phyloP scores from a whole-genome alignment of 2,113 vertebrate species.

The Nothocercus julius region DNA sequence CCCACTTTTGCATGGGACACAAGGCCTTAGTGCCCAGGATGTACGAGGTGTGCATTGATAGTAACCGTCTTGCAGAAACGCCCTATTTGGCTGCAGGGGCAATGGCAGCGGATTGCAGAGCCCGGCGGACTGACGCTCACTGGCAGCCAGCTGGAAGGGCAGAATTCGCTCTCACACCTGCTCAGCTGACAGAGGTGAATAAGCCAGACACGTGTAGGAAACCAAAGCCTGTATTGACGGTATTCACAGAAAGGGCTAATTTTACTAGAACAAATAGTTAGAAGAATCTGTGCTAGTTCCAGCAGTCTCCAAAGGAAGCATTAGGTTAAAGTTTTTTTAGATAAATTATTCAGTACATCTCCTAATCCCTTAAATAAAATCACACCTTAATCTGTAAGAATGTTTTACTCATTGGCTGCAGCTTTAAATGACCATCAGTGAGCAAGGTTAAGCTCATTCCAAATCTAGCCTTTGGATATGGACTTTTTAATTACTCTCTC shows the following conservation, averaged over 20 bases:
- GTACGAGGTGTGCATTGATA: not conserved
- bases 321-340: not conserved
- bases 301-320: not conserved
- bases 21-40: not conserved
- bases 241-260: not conserved
- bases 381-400: not conserved
- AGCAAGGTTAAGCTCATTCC: not conserved
- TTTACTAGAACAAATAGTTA: not conserved
- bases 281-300: not conserved
- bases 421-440: slow-evolving; percentile 27
- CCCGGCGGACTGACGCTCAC: not conserved
- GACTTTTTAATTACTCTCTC: slow-evolving; percentile 31
- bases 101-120: not conserved
- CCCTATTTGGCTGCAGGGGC: not conserved
- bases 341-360: not conserved
- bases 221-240: not conserved
- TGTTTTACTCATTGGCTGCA: not conserved
- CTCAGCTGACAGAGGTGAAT: not conserved
- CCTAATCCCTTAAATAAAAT: not conserved
- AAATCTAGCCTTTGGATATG: slow-evolving; percentile 8
- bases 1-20: not conserved
- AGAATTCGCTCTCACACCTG: not conserved
- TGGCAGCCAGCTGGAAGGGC: not conserved
- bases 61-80: not conserved
- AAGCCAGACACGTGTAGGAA: not conserved